Evolutionary conservation across 1,140 invertebrate genomes (phyloP).

Genomic region (Dreissena polymorpha): DNA sequence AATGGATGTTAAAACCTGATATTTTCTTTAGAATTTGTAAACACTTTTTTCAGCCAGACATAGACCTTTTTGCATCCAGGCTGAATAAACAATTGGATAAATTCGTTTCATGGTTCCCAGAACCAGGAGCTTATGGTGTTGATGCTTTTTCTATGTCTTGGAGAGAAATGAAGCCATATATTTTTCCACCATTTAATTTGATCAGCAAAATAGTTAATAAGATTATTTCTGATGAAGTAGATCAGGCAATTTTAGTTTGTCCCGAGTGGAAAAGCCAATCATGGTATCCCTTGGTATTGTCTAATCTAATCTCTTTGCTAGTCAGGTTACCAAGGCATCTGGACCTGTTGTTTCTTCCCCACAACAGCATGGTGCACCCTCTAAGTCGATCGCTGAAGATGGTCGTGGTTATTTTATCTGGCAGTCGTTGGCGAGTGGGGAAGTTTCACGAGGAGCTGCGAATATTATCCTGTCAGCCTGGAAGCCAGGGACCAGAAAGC

Average conservation of each 20-base stretch:
- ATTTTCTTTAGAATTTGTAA: constrained; percentile 31
- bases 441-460: constrained; percentile 8
- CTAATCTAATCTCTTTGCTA: constrained; percentile 14
- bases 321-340: constrained; percentile 37
- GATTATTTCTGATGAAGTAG: constrained; percentile 20
- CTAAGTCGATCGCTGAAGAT: neutral
- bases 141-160: constrained; percentile 41
- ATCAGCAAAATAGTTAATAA: constrained; percentile 9
- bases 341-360: constrained; percentile 3
- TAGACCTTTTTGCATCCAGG: constrained; percentile 57
- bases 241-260: constrained; percentile 9
- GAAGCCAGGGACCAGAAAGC: constrained; percentile 26
- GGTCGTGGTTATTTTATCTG: neutral
- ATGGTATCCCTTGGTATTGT: constrained; percentile 23
- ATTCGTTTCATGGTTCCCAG: constrained; percentile 46
- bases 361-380: constrained; percentile 14
- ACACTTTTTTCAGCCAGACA: constrained; percentile 19
- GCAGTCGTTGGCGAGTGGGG: neutral
- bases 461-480: neutral
- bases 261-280: constrained; percentile 20
- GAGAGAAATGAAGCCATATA: constrained; percentile 9
- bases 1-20: constrained; percentile 26
- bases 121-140: constrained; percentile 33
- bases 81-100: constrained; percentile 50
- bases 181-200: constrained; percentile 32